Evolutionary conservation across 2,113 vertebrate genomes (phyloP).

Genomic region (Prochilodus magdalenae): DNA sequence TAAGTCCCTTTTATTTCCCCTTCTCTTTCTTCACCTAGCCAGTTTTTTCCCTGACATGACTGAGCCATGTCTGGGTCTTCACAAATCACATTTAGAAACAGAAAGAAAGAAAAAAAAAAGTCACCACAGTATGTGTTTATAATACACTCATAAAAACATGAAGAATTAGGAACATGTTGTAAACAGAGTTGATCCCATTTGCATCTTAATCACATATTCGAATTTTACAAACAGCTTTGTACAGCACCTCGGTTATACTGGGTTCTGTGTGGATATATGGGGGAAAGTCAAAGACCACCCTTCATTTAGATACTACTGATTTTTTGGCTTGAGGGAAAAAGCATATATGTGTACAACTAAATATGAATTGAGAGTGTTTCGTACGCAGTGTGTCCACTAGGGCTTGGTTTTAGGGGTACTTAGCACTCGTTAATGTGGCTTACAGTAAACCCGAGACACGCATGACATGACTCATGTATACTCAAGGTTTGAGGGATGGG

Average conservation of each 20-base stretch:
- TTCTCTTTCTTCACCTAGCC: conserved; percentile 31
- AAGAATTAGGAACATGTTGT: conserved; percentile 33
- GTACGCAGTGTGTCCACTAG: too few relatives aligned
- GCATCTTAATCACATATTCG: conserved; percentile 33
- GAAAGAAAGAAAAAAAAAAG: not conserved
- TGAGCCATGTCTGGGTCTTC: conserved; percentile 36
- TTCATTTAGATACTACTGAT: too few relatives aligned
- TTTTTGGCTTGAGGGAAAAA: too few relatives aligned
- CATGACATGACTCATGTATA: too few relatives aligned
- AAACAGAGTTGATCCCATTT: conserved; percentile 49
- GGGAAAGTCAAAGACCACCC: too few relatives aligned
- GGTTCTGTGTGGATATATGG: not conserved
- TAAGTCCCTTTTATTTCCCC: conserved; percentile 37
- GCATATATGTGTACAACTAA: too few relatives aligned
- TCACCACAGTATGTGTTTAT: conserved; percentile 48
- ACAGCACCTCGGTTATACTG: conserved; percentile 24
- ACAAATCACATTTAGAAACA: conserved; percentile 8
- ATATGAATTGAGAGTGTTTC: too few relatives aligned
- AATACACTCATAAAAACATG: not conserved
- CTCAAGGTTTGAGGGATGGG: too few relatives aligned
- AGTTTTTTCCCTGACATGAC: conserved; percentile 45
- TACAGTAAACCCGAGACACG: too few relatives aligned
- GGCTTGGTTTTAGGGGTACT: too few relatives aligned
- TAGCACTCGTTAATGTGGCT: too few relatives aligned
- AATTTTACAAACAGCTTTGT: not conserved